phyloP scores from a whole-genome alignment of 2,113 vertebrate genomes.

The Myiozetetes cayanensis region DNA sequence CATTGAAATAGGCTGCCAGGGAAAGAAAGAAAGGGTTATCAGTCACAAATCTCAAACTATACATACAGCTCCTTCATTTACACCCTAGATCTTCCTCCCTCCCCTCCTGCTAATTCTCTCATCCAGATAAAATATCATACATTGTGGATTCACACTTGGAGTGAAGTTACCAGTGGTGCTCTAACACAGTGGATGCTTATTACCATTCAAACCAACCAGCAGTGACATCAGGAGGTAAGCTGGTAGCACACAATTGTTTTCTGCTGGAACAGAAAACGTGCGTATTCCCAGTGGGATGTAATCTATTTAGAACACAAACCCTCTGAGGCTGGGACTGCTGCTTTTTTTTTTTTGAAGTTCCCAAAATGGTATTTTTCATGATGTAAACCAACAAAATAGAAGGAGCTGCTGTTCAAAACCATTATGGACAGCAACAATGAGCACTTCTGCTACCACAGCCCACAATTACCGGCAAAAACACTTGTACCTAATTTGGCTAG shows the following conservation, averaged over 20 bases:
- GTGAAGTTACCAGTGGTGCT: not conserved
- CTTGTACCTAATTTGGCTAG: conserved; percentile 94
- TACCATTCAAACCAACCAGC: not conserved
- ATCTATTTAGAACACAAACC: not conserved
- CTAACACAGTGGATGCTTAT: not conserved
- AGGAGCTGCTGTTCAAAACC: not conserved
- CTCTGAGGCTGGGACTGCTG: not conserved
- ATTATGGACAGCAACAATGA: not conserved
- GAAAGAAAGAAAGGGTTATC: conserved; percentile 7
- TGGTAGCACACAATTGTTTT: not conserved
- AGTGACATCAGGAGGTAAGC: not conserved
- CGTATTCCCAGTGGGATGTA: not conserved
- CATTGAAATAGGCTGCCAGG: conserved; percentile 95
- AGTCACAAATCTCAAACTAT: not conserved
- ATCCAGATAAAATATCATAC: not conserved
- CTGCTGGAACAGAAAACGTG: not conserved
- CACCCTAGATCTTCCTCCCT: not conserved
- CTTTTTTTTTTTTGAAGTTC: not conserved
- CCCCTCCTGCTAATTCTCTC: not conserved
- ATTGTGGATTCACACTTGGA: not conserved
- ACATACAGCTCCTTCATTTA: not conserved
- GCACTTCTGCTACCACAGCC: not conserved
- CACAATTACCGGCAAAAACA: conserved; percentile 30
- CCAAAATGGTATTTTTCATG: not conserved
- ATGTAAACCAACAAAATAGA: not conserved